Percentiles rank a stretch among this genome's conserved stretches.
phyloP scores from a whole-genome alignment of 2,797 vertebrate species.

The Myiotriccus ornatus region DNA sequence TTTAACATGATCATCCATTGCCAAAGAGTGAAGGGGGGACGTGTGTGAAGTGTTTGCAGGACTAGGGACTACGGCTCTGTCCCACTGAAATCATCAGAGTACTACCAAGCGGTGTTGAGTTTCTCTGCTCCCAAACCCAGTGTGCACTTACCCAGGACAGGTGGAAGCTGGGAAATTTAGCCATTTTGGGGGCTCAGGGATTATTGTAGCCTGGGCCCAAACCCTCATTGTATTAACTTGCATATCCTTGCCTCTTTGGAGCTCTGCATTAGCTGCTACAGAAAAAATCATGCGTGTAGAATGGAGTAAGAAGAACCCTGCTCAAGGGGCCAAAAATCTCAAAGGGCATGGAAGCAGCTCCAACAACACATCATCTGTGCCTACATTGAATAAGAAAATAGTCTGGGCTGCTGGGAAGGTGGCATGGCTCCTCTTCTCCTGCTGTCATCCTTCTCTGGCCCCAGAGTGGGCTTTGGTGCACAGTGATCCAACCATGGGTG shows the following conservation, averaged over 20 bases:
- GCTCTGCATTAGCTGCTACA: not conserved
- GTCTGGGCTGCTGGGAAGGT: not conserved
- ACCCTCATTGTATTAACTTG: not conserved
- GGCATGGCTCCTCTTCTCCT: not conserved
- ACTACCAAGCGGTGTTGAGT: not conserved
- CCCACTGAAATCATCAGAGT: not conserved
- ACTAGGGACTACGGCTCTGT: not conserved
- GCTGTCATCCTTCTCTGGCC: not conserved
- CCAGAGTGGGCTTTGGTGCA: not conserved
- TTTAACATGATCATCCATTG: not conserved
- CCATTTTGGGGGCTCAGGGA: not conserved
- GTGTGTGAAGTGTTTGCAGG: not conserved
- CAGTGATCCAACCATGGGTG: not conserved
- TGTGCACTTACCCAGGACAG: not conserved
- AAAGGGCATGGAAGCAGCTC: not conserved
- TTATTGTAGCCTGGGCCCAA: not conserved
- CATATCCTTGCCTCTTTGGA: not conserved
- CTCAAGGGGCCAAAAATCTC: not conserved
- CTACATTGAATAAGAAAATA: not conserved
- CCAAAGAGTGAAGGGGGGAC: not conserved
- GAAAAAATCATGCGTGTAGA: rapidly evolving
- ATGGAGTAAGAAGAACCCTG: not conserved
- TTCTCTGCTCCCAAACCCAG: not conserved
- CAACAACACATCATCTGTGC: not conserved
- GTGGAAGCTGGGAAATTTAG: not conserved